Evolutionary conservation across 2,888 invertebrate genomes (phyloP).

Genomic region (Drosophila suboccidentalis): DNA sequence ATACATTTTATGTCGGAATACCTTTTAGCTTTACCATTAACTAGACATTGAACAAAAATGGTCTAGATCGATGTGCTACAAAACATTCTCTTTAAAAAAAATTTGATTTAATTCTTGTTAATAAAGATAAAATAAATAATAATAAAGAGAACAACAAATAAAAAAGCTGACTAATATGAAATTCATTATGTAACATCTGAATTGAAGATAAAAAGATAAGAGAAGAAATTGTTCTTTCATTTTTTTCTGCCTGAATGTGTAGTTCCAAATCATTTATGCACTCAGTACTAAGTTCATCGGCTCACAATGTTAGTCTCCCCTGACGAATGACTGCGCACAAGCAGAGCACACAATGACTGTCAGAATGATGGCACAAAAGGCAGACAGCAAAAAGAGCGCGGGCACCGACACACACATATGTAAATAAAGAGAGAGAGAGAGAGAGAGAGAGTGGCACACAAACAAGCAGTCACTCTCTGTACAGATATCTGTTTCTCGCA

Average conservation of each 20-base stretch:
- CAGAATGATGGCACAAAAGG: slow-evolving; percentile 64
- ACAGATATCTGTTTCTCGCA: slow-evolving; percentile 49
- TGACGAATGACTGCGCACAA: slow-evolving; percentile 59
- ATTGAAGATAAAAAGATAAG: not conserved
- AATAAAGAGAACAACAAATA: too few relatives aligned
- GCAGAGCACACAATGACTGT: slow-evolving; percentile 62
- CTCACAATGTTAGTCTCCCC: slow-evolving; percentile 36
- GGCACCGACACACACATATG: slow-evolving; percentile 24
- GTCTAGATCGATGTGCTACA: too few relatives aligned
- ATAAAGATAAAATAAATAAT: too few relatives aligned
- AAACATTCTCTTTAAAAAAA: too few relatives aligned
- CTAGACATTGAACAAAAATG: too few relatives aligned
- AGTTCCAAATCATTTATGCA: slow-evolving; percentile 5
- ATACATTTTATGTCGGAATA: too few relatives aligned
- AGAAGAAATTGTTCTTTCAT: not conserved
- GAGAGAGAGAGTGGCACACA: not conserved
- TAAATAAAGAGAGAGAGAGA: slow-evolving; percentile 7
- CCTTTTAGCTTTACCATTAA: too few relatives aligned
- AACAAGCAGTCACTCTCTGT: not conserved
- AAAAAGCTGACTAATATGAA: not conserved
- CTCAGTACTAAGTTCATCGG: slow-evolving; percentile 4
- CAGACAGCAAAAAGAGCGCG: slow-evolving; percentile 35
- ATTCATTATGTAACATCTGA: not conserved
- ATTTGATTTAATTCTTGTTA: too few relatives aligned
- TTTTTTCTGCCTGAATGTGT: not conserved